A percentile compares a stretch with the other conserved stretches of the same genome.
Conservation (phyloP, 2,888 invertebrate species). For the Seira ritae region DNA sequence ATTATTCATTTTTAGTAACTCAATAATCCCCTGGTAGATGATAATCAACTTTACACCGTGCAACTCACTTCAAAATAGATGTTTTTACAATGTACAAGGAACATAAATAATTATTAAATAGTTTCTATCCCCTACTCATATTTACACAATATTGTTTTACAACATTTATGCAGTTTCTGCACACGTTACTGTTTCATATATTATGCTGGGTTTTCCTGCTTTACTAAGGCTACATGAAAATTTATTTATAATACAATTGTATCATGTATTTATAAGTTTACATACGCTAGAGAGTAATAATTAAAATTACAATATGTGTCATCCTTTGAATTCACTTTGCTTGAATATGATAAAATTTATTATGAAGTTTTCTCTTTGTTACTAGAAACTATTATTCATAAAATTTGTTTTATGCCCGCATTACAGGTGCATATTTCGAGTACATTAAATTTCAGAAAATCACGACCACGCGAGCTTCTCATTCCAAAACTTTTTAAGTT, state of each 20-base stretch:
- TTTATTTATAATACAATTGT: slow-evolving; percentile 49
- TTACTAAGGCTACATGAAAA: slow-evolving; percentile 56
- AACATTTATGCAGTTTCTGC: slow-evolving; percentile 7
- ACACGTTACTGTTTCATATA: slow-evolving; percentile 7
- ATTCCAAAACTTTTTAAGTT: slow-evolving; percentile 42
- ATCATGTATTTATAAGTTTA: background rate
- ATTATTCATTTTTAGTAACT: no score
- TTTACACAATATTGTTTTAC: slow-evolving; percentile 5
- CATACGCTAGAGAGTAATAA: slow-evolving; percentile 5
- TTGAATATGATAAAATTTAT: slow-evolving; percentile 17
- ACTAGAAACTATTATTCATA: slow-evolving; percentile 39
- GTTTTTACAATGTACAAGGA: slow-evolving; percentile 37
- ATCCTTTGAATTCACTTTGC: background rate
- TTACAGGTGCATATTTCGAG: slow-evolving; percentile 46
- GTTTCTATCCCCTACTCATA: background rate
- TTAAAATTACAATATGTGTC: slow-evolving; percentile 22
- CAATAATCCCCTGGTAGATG: background rate
- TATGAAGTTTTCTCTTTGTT: slow-evolving; percentile 52
- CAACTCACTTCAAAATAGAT: slow-evolving; percentile 4
- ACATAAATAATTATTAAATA: slow-evolving; percentile 41
- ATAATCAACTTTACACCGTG: background rate
- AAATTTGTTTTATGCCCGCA: slow-evolving; percentile 54
- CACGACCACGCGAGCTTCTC: slow-evolving; percentile 64
- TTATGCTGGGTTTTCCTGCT: slow-evolving; percentile 1
- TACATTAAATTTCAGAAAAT: slow-evolving; percentile 63